These are phyloP conservation scores for Archips crataeganus DNA, from an alignment of 2,888 invertebrate species.

Conservation along the genomic window DNA sequence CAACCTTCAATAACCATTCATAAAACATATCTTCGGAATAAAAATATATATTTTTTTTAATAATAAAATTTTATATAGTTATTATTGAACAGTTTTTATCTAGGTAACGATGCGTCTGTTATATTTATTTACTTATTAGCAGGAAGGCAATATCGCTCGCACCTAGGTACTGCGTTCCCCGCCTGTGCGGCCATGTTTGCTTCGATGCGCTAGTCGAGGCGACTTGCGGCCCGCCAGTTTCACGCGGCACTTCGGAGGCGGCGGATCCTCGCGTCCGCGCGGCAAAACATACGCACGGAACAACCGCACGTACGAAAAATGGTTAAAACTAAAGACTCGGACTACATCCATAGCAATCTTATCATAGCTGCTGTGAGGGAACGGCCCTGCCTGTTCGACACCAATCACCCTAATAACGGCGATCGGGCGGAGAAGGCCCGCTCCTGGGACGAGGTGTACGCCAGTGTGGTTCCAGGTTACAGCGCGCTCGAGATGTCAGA, in stretches of 20 bases:
- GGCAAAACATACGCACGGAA: slow-evolving; percentile 46
- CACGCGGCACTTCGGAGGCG: slow-evolving; percentile 75
- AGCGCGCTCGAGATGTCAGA: slow-evolving; percentile 68
- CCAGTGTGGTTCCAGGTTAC: slow-evolving; percentile 79
- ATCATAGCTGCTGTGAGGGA: slow-evolving; percentile 78
- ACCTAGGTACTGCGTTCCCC: slow-evolving; percentile 75
- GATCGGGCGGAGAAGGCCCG: slow-evolving; percentile 78
- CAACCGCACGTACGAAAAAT: slow-evolving; percentile 51
- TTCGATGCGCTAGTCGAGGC: slow-evolving; percentile 58
- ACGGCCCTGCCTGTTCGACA: slow-evolving; percentile 75
- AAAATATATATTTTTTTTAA: neutral
- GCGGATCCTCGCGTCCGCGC: slow-evolving; percentile 61
- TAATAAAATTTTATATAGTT: too few species aligned
- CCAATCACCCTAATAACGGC: slow-evolving; percentile 75
- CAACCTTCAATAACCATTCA: too few species aligned
- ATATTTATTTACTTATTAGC: slow-evolving; percentile 82
- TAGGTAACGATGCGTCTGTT: slow-evolving; percentile 57
- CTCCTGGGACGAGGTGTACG: slow-evolving; percentile 81
- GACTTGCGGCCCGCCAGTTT: slow-evolving; percentile 69
- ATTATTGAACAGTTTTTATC: neutral
- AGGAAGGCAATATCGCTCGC: slow-evolving; percentile 71
- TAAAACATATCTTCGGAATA: too few species aligned
- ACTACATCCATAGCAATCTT: slow-evolving; percentile 74
- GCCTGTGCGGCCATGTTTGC: slow-evolving; percentile 72
- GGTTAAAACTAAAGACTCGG: slow-evolving; percentile 75